Conservation (phyloP, 2,888 invertebrate species). For the Axea sp. region DNA sequence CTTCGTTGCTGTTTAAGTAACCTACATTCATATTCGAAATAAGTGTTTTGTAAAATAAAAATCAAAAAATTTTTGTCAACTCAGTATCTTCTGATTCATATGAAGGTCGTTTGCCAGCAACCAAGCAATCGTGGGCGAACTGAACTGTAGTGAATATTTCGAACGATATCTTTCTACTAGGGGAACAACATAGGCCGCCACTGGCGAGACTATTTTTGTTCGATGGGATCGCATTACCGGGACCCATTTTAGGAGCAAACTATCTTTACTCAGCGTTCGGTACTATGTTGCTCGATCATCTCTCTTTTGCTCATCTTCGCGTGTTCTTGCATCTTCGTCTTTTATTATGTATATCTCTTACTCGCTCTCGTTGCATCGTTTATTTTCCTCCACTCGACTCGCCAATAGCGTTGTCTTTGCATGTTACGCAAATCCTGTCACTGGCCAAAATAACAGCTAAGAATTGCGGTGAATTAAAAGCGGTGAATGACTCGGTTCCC, state of each 20-base stretch:
- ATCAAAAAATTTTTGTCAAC: neutral
- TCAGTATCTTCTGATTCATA: conserved; percentile 4
- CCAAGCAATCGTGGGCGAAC: conserved; percentile 60
- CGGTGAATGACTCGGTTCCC: conserved; percentile 56
- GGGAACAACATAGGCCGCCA: conserved; percentile 57
- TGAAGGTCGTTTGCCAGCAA: conserved; percentile 48
- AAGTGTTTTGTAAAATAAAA: too few relatives aligned
- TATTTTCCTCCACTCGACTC: conserved; percentile 57
- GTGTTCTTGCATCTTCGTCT: conserved; percentile 47
- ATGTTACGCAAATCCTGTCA: conserved; percentile 77
- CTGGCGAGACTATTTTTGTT: conserved; percentile 81
- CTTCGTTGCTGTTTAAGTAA: too few relatives aligned
- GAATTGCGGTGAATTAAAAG: conserved; percentile 49
- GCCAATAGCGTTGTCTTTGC: conserved; percentile 66
- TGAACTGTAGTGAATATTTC: conserved; percentile 68
- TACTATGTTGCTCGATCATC: conserved; percentile 66
- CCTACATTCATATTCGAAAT: too few relatives aligned
- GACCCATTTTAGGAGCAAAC: conserved; percentile 84
- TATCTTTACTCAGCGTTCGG: conserved; percentile 79
- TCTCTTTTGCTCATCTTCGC: conserved; percentile 52
- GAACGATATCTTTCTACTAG: conserved; percentile 64
- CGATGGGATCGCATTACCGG: conserved; percentile 83
- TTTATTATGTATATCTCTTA: conserved; percentile 43
- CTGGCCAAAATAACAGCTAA: conserved; percentile 75
- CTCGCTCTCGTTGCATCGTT: conserved; percentile 40